Conservation (phyloP, 2,797 vertebrate species). For the Cetoscarus ocellatus region DNA sequence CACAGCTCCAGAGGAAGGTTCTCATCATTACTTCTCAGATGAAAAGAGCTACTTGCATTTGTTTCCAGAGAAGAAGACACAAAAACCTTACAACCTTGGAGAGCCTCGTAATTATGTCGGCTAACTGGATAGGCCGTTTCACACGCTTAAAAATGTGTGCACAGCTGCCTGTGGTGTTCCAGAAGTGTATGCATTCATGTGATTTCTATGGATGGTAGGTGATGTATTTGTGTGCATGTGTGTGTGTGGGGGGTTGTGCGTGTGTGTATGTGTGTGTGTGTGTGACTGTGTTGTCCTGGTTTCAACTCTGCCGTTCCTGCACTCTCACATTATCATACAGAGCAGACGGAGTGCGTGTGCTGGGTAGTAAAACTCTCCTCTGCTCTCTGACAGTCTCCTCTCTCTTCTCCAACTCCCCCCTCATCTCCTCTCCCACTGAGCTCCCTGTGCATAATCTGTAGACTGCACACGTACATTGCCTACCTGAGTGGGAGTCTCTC, state of each 20-base stretch:
- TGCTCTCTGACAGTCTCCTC: slow-evolving; percentile 68
- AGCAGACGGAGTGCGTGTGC: slow-evolving; percentile 84
- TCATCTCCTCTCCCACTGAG: slow-evolving; percentile 75
- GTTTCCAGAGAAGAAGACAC: slow-evolving; percentile 41
- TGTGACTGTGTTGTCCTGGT: slow-evolving; percentile 73
- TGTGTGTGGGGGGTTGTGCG: too few relatives aligned
- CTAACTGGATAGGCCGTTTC: slow-evolving; percentile 37
- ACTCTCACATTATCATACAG: slow-evolving; percentile 85
- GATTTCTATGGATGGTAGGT: slow-evolving; percentile 41
- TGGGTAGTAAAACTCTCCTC: slow-evolving; percentile 82
- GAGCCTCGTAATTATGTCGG: slow-evolving; percentile 54
- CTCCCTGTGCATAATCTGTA: slow-evolving; percentile 77
- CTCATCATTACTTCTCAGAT: slow-evolving; percentile 58
- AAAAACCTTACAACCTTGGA: slow-evolving; percentile 66
- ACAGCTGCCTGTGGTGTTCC: slow-evolving; percentile 3
- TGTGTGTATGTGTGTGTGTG: too few relatives aligned
- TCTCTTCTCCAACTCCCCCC: slow-evolving; percentile 33
- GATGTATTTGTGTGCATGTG: slow-evolving; percentile 19
- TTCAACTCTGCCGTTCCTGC: slow-evolving; percentile 79
- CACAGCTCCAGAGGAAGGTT: slow-evolving; percentile 52
- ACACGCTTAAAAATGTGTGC: slow-evolving; percentile 29
- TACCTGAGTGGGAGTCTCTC: slow-evolving; percentile 76
- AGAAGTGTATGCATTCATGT: slow-evolving; percentile 15
- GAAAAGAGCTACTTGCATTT: slow-evolving; percentile 55
- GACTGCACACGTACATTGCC: slow-evolving; percentile 80